These are phyloP conservation scores for Crypturellus tataupa DNA, from an alignment of 2,797 vertebrate species.

Conservation along the genomic window DNA sequence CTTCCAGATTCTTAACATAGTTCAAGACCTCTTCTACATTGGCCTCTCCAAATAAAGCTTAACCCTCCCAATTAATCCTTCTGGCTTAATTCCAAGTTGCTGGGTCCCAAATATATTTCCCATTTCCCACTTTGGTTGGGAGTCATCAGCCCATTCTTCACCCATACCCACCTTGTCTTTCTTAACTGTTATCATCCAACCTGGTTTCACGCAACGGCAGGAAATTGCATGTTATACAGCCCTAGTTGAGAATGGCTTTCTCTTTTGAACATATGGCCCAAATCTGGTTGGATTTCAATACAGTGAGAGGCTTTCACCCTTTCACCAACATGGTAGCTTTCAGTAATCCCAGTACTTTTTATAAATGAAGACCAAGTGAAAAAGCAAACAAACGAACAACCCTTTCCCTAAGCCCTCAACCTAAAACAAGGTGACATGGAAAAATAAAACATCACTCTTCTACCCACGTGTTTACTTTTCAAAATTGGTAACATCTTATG, in stretches of 20 bases:
- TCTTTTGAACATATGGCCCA: neutral
- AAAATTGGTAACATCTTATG: fast-evolving
- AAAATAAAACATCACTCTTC: neutral
- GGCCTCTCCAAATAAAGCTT: neutral
- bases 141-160: neutral
- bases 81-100: neutral
- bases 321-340: fast-evolving
- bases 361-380: neutral
- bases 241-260: neutral
- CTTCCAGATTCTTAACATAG: neutral
- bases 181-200: neutral
- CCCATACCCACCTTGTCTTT: neutral
- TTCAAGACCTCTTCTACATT: neutral
- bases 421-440: fast-evolving
- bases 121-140: neutral
- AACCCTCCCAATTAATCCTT: neutral
- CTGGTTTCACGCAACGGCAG: neutral
- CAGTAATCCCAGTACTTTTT: neutral
- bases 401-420: neutral
- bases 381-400: neutral
- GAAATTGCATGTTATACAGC: neutral
- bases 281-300: neutral
- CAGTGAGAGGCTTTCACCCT: neutral
- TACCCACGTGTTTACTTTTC: neutral
- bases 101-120: neutral